Evolutionary conservation across 2,113 vertebrate species (phyloP).

Genomic region (Psophia crepitans): DNA sequence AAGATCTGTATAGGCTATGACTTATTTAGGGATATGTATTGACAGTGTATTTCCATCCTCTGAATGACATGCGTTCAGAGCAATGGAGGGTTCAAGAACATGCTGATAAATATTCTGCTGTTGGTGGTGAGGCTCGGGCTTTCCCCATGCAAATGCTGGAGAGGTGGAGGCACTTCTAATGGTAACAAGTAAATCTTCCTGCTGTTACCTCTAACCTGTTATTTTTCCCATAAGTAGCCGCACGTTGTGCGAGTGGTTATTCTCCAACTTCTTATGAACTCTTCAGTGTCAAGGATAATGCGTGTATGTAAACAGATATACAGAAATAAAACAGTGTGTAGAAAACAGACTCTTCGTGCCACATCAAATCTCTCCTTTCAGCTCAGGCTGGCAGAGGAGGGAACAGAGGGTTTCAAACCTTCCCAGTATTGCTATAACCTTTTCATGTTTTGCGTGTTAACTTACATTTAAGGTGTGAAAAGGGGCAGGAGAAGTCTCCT

Average conservation of each 20-base stretch:
- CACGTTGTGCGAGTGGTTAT: background rate
- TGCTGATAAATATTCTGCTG: background rate
- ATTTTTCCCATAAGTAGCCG: background rate
- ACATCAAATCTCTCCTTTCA: background rate
- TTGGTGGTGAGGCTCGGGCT: rapidly evolving
- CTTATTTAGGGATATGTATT: background rate
- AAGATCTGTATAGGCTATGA: rapidly evolving
- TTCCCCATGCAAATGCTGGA: background rate
- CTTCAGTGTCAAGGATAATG: background rate
- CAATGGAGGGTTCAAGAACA: background rate
- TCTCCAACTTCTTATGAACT: background rate
- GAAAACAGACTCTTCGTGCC: background rate
- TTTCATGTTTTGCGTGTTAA: background rate
- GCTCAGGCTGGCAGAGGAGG: background rate
- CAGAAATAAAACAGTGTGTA: background rate
- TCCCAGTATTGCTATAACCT: background rate
- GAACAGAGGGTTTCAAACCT: background rate
- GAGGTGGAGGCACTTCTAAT: background rate
- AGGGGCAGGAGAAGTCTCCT: background rate
- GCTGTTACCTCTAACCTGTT: background rate
- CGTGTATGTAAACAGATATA: background rate
- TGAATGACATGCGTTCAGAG: rapidly evolving
- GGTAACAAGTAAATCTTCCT: background rate
- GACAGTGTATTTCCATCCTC: background rate
- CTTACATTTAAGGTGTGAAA: background rate